Evolutionary conservation across 1,140 invertebrate genomes (phyloP), one percentile per base, ranked within the genome.

Genomic region (Carposina sasakii): DNA sequence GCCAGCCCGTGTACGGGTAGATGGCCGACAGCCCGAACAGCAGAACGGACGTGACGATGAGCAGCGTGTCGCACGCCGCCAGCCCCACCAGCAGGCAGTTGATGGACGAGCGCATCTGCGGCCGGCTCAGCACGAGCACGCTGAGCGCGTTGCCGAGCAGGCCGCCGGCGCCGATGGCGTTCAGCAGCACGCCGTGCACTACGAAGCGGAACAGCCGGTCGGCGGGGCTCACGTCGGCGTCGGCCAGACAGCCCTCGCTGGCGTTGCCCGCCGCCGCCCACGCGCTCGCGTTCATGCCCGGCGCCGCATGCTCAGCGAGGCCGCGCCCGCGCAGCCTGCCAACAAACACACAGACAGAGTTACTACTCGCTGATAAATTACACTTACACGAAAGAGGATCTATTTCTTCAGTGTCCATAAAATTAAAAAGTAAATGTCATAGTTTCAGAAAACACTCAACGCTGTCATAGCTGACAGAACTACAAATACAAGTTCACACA

Each of bases 71-170:
- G 84, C 95, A 96, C 63, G 93, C 90, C 0, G 97, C 96, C 23
- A 98, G 87, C 1, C 95, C 95, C 30, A 95, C 94, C 3, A 98
- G 88, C 49, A 97, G 88, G 68, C 96, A 96, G 85, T 98, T 98
- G 58, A 98, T 96, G 57, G 95, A 96, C 6, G 94, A 96, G 59
- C 92, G 90, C 96, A 98, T 98, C 67, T 97, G 95, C 0, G 94
- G 95, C 24, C 95, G 88, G 10, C 92, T 95, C 6, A 98, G 86
- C 21, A 98, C 96, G 16, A 96, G 91, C 86, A 97, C 95, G 0
- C 94, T 94, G 13, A 98, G 91, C 17, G 92, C 87, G 75, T 98
- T 98, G 43, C 96, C 96, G 1, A 98, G 84, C 22, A 98, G 90
- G 0, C 97, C 96, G 20, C 96, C 90, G 0, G 92, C 65, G 39